phyloP scores from a whole-genome alignment of 2,113 vertebrate genomes.

The Rafetus swinhoei region DNA sequence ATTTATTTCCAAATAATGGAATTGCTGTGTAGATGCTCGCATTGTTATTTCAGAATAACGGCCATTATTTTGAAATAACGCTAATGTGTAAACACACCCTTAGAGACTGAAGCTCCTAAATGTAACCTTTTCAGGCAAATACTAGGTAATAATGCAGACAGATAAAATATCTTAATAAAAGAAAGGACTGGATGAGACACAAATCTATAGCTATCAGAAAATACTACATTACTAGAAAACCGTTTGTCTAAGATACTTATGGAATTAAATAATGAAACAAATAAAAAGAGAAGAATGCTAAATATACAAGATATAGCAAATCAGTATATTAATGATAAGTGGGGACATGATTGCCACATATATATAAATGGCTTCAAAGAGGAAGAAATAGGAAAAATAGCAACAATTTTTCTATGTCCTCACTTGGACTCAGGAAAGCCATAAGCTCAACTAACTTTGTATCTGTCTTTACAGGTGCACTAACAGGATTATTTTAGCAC shows the following conservation, averaged over 20 bases:
- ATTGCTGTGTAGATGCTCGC: too few relatives aligned
- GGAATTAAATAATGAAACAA: not conserved
- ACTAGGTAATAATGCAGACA: not conserved
- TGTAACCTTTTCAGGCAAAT: not conserved
- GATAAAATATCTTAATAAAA: not conserved
- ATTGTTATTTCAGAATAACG: too few relatives aligned
- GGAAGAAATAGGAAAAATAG: not conserved
- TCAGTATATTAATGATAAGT: not conserved
- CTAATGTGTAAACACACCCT: not conserved
- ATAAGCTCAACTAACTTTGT: not conserved
- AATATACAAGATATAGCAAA: not conserved
- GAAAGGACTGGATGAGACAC: not conserved
- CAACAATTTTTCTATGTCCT: not conserved
- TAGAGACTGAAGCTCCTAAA: not conserved
- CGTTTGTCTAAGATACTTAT: not conserved
- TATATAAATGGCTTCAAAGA: not conserved
- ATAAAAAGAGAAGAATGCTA: not conserved
- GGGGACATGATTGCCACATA: not conserved
- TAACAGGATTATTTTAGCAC: not conserved
- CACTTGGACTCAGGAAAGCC: not conserved
- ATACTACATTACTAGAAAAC: not conserved
- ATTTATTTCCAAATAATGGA: too few relatives aligned
- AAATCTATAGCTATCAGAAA: not conserved
- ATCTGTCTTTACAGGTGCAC: too few relatives aligned
- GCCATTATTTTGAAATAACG: too few relatives aligned